Base-by-base conservation (phyloP, 2,797 vertebrate species). In the Streptopelia turtur region DNA sequence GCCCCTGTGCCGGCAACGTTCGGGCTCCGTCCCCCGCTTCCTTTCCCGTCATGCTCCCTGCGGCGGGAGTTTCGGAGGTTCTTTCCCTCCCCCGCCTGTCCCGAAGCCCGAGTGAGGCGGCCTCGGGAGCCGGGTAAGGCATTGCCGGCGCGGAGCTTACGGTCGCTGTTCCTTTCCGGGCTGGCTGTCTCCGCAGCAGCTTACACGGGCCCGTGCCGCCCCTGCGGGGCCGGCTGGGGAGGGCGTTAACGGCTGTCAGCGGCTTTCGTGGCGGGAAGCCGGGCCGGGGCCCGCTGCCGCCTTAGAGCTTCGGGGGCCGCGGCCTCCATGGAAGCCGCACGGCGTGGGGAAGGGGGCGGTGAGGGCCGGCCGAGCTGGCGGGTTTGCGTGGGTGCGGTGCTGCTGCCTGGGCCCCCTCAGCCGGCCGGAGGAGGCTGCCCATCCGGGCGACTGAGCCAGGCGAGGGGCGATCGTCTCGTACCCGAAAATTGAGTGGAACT, bases 21-120 rank as follows among this genome's bases (percentile, higher is more conserved):
- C 17, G 12, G 13, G n/a, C 7, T 50, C 8, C 9, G 3, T 8
- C 20, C 6, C 0, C 17, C n/a, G 9, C 37, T 4, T 13, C 22
- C 10, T 3, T 6, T 96, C 96, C 97, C 97, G 84, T 72, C 55
- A 33, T 96, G 90, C 97, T n/a, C 41, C 21, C 69, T 35, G 95
- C 6, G 68, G 94, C 97, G 97, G 95, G 96, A 97, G 83, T 21
- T 97, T 97, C n/a, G 18, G 2, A 1, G 3, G 5, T 33, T 6
- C 5, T 3, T 24, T 7, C 6, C 2, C 3, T 22, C 11, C 20
- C 25, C 12, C 16, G 1, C 21, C 10, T 5, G 31, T 5, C 7
- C 11, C 2, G 37, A 7, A 23, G 43, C 15, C 1, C 0, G 10
- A 12, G 10, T 11, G 7, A 17, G 13, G 27, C 5, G n/a, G 30